Evolutionary conservation across 2,888 invertebrate species (phyloP).

Genomic region (Aporophyla lueneburgensis): DNA sequence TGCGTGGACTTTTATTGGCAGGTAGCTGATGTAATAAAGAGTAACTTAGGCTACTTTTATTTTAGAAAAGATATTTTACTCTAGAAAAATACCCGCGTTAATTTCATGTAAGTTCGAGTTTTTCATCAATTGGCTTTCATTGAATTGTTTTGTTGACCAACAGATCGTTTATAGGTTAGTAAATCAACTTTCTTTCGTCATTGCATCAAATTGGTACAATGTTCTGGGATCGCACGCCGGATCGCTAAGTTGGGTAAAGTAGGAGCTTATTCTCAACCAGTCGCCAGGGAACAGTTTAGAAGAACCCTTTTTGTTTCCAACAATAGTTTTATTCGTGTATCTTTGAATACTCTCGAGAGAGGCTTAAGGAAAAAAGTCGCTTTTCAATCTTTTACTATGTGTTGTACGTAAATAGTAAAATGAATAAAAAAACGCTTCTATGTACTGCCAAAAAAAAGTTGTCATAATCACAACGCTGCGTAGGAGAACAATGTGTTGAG

Average conservation of each 20-base stretch:
- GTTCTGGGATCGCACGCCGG: neutral
- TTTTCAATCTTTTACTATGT: neutral
- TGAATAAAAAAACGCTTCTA: neutral
- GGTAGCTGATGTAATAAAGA: too few species aligned
- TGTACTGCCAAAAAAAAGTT: neutral
- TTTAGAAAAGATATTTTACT: too few species aligned
- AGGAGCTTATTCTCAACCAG: neutral
- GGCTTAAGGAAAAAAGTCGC: neutral
- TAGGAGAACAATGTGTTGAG: too few species aligned
- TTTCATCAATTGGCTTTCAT: neutral
- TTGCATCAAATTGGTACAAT: neutral
- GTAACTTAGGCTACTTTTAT: too few species aligned
- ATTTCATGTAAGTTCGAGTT: too few species aligned
- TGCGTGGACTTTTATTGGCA: too few species aligned
- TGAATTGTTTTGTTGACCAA: neutral
- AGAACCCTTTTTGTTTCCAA: neutral
- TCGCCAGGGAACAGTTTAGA: neutral
- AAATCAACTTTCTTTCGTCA: neutral
- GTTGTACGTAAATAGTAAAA: too few species aligned
- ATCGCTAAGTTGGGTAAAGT: neutral
- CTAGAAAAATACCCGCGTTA: too few species aligned
- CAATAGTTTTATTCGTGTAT: neutral
- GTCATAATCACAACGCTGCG: neutral
- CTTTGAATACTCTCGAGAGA: neutral
- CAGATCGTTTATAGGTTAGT: neutral